Base-by-base conservation (phyloP, 2,888 invertebrate genomes). In the Margaritifera margaritifera region DNA sequence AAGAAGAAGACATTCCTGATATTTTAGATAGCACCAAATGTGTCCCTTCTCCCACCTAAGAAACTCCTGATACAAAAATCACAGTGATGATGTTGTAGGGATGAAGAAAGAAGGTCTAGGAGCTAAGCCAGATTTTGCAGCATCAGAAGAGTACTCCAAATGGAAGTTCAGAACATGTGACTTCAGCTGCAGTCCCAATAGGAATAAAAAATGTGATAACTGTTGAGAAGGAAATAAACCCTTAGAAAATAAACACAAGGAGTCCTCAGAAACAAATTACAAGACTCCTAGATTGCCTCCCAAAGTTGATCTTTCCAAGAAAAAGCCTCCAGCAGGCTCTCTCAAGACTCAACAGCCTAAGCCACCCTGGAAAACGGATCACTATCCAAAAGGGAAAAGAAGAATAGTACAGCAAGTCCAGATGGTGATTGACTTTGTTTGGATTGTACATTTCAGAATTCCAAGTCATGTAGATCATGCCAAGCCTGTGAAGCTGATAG, bases 161-260 rank as follows among this genome's bases (percentile, higher is more conserved):
- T 96, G 96, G 96, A 95, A 95, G 77, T 96, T 96, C 90, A 92
- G 92, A 71, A 94, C 94, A 89, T 97, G 96, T 90, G 95, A 95
- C 88, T 96, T 94, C 91, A 94, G 95, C 74, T 95, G 95, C 90
- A 95, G 96, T 91, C 94, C 94, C 76, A 92, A 95, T 87, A 94
- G 94, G 93, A 93, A 93, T 75, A 93, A 93, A 62, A 92, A 92
- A 80, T 96, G 96, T 90, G 95, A 95, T 90, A 95, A 95, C 81
- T 96, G 96, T 87, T n/a, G n/a, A n/a, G 93, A 65, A 64, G 76
- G 71, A n/a, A 50, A 66, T 31, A 66, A 55, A 64, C 66, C 66
- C 8, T n/a, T 24, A 18, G 51, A 64, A 56, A 27, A 42, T 25
- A 66, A 61, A 55, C 51, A 20, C 60, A 61, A 42, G 55, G 51